These are phyloP conservation scores for Paracentrotus lividus DNA, from an alignment of 53 echinoderm and acorn worm species.

Conservation along the genomic window DNA sequence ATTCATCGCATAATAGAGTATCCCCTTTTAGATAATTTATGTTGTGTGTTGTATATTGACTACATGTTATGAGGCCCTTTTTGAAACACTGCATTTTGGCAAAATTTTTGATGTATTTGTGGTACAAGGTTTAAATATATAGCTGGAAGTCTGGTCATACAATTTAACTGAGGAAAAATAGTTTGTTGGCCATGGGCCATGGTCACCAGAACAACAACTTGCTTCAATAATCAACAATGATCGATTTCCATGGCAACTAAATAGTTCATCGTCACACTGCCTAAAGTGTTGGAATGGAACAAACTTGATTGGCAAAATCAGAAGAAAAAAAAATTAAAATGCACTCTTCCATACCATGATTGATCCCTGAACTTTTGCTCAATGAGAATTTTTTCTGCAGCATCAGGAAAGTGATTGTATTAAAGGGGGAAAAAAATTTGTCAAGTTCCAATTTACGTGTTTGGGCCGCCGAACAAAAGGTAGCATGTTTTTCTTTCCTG, in stretches of 20 bases:
- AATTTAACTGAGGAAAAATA: background rate
- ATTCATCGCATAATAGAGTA: background rate
- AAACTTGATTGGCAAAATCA: constrained; percentile 42
- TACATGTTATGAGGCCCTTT: background rate
- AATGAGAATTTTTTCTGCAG: background rate
- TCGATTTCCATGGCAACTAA: constrained; percentile 62
- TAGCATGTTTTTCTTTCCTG: constrained; percentile 60
- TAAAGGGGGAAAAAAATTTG: background rate
- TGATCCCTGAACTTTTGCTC: constrained; percentile 4
- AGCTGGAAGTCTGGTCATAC: background rate
- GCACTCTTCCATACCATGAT: constrained; percentile 34
- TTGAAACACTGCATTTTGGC: background rate
- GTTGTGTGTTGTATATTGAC: background rate
- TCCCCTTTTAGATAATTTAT: background rate
- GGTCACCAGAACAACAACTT: constrained; percentile 63
- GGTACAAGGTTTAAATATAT: background rate
- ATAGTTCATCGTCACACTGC: constrained; percentile 39
- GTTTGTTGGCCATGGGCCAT: constrained; percentile 30
- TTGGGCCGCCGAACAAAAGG: constrained; percentile 38
- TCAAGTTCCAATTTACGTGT: constrained; percentile 24
- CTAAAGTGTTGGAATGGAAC: constrained; percentile 14
- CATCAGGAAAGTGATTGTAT: background rate
- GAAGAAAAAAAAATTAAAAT: background rate
- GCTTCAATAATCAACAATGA: constrained; percentile 61
- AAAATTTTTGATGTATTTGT: too few relatives aligned